These are phyloP conservation scores for Endotricha flammealis DNA, from an alignment of 2,888 invertebrate species.

Conservation along the genomic window DNA sequence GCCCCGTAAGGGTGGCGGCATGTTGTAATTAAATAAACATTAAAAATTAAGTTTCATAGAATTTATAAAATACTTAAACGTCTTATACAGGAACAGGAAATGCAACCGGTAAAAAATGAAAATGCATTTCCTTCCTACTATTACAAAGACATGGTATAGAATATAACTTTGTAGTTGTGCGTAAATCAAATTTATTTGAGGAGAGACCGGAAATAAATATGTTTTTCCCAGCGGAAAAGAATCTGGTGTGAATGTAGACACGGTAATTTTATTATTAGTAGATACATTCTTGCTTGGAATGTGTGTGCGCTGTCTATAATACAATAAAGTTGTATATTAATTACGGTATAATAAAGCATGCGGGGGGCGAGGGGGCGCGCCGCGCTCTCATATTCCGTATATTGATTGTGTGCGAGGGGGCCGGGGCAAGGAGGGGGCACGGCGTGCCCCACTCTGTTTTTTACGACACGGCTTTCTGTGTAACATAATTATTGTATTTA, in stretches of 20 bases:
- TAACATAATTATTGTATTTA: conserved; percentile 78
- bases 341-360: conserved; percentile 78
- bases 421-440: conserved; percentile 76
- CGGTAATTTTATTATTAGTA: conserved; percentile 8
- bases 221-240: neutral
- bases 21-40: neutral
- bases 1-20: neutral
- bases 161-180: too few relatives aligned
- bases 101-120: neutral
- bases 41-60: neutral
- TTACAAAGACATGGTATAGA: too few relatives aligned
- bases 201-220: neutral
- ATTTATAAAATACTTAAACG: too few relatives aligned
- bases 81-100: neutral
- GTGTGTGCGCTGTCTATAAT: conserved; percentile 51
- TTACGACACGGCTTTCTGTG: conserved; percentile 80
- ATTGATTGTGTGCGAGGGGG: conserved; percentile 79
- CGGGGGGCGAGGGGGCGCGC: conserved; percentile 77
- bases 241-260: neutral
- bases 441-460: conserved; percentile 79
- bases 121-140: too few relatives aligned
- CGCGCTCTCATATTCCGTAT: conserved; percentile 79
- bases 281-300: conserved; percentile 35
- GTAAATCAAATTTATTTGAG: too few relatives aligned
- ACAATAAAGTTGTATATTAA: conserved; percentile 77